Conservation (phyloP, 2,888 invertebrate genomes). For the Morinoia aosen region DNA sequence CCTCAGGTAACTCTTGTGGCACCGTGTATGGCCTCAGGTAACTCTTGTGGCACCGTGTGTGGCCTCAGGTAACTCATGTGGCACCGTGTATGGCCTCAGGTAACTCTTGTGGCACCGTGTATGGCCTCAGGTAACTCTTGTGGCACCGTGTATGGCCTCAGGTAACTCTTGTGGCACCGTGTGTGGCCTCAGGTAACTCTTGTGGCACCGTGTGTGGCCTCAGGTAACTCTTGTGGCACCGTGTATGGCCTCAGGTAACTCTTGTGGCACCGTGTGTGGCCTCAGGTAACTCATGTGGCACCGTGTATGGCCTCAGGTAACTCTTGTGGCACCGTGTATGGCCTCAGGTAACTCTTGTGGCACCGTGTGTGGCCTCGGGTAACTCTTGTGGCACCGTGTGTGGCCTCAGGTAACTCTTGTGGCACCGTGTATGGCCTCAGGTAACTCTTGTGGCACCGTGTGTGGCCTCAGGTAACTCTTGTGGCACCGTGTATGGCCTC, state of each 20-base stretch:
- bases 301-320: conserved; percentile 70
- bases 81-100: no score
- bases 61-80: no score
- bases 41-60: no score
- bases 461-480: no score
- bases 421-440: neutral
- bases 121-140: conserved; percentile 64
- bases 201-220: no score
- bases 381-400: conserved; percentile 70
- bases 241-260: conserved; percentile 70
- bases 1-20: no score
- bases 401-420: conserved; percentile 69
- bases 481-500: conserved; percentile 70
- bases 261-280: neutral
- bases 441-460: no score
- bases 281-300: conserved; percentile 47
- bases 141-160: conserved; percentile 70
- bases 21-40: no score
- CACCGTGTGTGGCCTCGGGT: no score
- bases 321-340: neutral
- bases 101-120: neutral
- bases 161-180: conserved; percentile 57
- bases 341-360: no score
- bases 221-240: conserved; percentile 70
- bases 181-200: no score